Evolutionary conservation across 2,113 vertebrate species (phyloP).

Genomic region (Atrichornis clamosus): DNA sequence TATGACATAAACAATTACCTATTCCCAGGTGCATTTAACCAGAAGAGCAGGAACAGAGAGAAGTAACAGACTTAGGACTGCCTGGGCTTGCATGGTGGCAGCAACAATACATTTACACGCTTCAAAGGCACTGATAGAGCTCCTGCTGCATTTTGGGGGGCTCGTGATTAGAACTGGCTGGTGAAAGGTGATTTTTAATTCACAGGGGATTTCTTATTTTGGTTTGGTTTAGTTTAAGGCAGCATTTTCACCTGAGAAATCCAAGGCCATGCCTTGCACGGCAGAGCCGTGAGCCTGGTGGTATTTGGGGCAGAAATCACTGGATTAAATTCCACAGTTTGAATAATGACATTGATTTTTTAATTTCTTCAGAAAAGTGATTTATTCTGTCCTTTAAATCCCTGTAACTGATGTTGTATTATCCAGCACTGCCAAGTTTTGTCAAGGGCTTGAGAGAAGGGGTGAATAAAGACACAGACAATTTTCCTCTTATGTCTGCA

Average conservation of each 20-base stretch:
- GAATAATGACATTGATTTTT: neutral
- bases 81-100: slow-evolving; percentile 56
- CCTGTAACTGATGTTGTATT: neutral
- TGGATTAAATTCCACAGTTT: neutral
- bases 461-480: neutral
- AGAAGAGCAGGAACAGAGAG: slow-evolving; percentile 62
- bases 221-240: neutral
- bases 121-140: slow-evolving; percentile 49
- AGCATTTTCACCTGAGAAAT: neutral
- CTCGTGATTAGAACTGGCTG: neutral
- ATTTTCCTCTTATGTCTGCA: neutral
- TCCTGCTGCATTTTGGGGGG: neutral
- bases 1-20: slow-evolving; percentile 55
- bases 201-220: neutral
- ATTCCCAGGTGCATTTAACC: slow-evolving; percentile 66
- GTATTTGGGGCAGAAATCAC: neutral
- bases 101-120: neutral
- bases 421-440: neutral
- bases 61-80: slow-evolving; percentile 48
- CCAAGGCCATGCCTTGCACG: neutral
- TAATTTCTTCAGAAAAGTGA: neutral
- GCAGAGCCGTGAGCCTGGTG: neutral
- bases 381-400: slow-evolving; percentile 3
- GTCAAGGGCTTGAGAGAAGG: neutral
- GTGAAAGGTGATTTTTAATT: neutral